Conservation (phyloP, 2,888 invertebrate genomes). For the Nasonia oneida region DNA sequence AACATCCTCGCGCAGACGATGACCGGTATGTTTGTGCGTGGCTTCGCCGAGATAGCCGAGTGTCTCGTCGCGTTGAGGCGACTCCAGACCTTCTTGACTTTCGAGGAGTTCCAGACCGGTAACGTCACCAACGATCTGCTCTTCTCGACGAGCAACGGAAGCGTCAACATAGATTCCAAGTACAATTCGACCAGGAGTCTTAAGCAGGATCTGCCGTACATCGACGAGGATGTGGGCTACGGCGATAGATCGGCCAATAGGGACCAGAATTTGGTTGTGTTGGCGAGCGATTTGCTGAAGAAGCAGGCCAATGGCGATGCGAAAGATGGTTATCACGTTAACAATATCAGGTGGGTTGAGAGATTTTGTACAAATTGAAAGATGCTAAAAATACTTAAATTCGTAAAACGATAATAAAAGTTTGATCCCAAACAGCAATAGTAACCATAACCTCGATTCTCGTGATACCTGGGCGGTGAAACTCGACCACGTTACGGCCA, state of each 20-base stretch:
- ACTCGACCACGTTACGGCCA: slow-evolving; percentile 75
- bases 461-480: slow-evolving; percentile 56
- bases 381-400: background rate
- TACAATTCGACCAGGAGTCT: slow-evolving; percentile 65
- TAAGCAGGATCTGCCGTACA: slow-evolving; percentile 72
- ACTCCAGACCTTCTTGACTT: slow-evolving; percentile 77
- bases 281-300: slow-evolving; percentile 58
- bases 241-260: slow-evolving; percentile 45
- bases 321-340: background rate
- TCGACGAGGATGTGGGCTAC: slow-evolving; percentile 67
- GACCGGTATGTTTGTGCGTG: slow-evolving; percentile 82
- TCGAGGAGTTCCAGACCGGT: slow-evolving; percentile 75
- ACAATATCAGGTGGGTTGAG: slow-evolving; percentile 31
- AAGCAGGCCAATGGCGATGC: background rate
- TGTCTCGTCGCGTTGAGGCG: slow-evolving; percentile 80
- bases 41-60: slow-evolving; percentile 82
- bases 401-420: background rate
- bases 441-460: background rate
- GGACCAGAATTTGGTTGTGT: slow-evolving; percentile 44
- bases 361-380: background rate
- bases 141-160: slow-evolving; percentile 71
- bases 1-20: slow-evolving; percentile 81
- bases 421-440: too few species aligned
- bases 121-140: slow-evolving; percentile 50
- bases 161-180: slow-evolving; percentile 74